Evolutionary conservation across 1,140 invertebrate genomes (phyloP), one percentile per base, ranked within the genome.

Genomic region (Cydia pomonella): DNA sequence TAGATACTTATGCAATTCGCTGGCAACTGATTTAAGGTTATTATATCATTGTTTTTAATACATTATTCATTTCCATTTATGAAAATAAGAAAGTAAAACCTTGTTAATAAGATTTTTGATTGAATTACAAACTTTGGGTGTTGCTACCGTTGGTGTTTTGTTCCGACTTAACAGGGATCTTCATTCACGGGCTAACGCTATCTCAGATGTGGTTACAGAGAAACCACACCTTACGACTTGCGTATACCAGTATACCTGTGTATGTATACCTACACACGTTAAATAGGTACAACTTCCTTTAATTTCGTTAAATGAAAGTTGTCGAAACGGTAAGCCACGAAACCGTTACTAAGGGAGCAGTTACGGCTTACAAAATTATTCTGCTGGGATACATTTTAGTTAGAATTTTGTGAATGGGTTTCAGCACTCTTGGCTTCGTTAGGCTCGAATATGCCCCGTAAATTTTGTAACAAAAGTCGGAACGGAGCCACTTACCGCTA

Each of bases 361-460:
- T 69, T 33, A n/a, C 33, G 29, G 64, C 25, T 41, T 69, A 9
- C 29, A 69, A 33, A 38, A 69, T 38, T 69, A 33, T 69, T 69
- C 64, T 38, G 9, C n/a, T 33, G 64, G 64, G 64, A 69, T 69
- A 33, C 7, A 69, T 69, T 69, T 69, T 69, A 69, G 64, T 69
- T 69, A 2, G 41, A 69, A 69, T 69, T 69, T 69, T n/a, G 6
- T 38, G 33, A 69, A 69, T 33, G 64, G 64, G 33, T 69, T 33
- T 69, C 64, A 33, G 64, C 29, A 18, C 64, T 18, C 18, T 69
- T 69, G 64, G 29, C 64, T 16, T 69, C 64, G 64, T 69, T 69
- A 69, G 64, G n/a, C 64, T 69, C 18, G 33, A 69, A 69, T 38
- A 38, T 69, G 29, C 18, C 3, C 16, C 0, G 27, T 25, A 33